Conservation (phyloP, 1,140 invertebrate genomes). For the Hermatobates lingyangjiaoensis region DNA sequence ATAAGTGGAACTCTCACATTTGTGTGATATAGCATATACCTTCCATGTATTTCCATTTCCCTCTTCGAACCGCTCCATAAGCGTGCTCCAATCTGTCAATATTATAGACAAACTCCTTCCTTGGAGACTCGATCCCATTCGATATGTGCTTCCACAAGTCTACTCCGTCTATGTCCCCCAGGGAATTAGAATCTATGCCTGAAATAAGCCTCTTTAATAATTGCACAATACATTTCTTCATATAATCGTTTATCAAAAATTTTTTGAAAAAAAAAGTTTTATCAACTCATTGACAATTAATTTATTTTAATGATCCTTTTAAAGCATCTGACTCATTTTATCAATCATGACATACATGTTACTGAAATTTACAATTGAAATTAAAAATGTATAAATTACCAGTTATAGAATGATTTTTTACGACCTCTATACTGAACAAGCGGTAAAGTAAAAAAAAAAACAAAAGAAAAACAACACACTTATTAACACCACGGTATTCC, state of each 20-base stretch:
- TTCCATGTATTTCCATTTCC: slow-evolving; percentile 59
- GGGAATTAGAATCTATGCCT: slow-evolving; percentile 17
- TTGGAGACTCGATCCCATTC: slow-evolving; percentile 26
- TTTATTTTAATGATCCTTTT: background rate
- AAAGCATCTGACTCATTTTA: background rate
- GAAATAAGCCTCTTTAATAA: slow-evolving; percentile 2
- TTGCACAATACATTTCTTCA: background rate
- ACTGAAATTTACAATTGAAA: background rate
- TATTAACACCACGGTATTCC: too few species aligned
- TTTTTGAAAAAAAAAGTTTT: background rate
- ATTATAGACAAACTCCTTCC: slow-evolving; percentile 48
- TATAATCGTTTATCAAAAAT: background rate
- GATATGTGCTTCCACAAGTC: slow-evolving; percentile 46
- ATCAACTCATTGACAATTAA: background rate
- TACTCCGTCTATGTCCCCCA: slow-evolving; percentile 40
- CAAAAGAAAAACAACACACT: too few species aligned
- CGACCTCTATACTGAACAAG: too few species aligned
- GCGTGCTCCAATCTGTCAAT: slow-evolving; percentile 42
- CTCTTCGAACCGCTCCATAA: slow-evolving; percentile 38
- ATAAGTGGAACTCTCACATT: background rate
- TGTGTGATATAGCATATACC: slow-evolving; percentile 33
- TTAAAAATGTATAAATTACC: background rate
- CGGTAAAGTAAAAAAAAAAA: too few species aligned
- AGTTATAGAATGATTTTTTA: too few species aligned
- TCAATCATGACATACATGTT: background rate